Evolutionary conservation across 2,888 invertebrate species (phyloP).

Genomic region (Leptopilina myrica): DNA sequence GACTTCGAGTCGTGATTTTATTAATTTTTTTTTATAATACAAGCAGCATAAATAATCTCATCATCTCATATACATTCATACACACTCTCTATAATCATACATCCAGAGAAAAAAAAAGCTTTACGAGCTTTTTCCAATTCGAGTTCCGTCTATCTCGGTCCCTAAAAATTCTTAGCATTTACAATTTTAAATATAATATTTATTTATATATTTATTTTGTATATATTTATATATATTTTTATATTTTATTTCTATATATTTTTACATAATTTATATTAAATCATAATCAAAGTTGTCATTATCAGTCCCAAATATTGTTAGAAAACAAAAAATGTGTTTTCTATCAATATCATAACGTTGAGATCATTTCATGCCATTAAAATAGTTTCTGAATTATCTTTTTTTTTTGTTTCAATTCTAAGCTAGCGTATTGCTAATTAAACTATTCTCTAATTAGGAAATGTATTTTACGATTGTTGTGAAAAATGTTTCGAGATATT

Average conservation of each 20-base stretch:
- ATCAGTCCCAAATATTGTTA: slow-evolving; percentile 66
- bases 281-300: slow-evolving; percentile 63
- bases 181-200: slow-evolving; percentile 54
- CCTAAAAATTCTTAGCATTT: slow-evolving; percentile 48
- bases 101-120: slow-evolving; percentile 43
- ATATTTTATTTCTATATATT: slow-evolving; percentile 58
- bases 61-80: not conserved
- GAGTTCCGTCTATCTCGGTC: slow-evolving; percentile 49
- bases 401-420: slow-evolving; percentile 4
- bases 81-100: too few relatives aligned
- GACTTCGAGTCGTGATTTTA: not conserved
- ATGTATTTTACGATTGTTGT: not conserved
- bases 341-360: slow-evolving; percentile 68
- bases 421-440: slow-evolving; percentile 13
- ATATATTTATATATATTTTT: slow-evolving; percentile 52
- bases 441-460: slow-evolving; percentile 8
- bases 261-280: slow-evolving; percentile 63
- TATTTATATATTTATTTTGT: slow-evolving; percentile 54
- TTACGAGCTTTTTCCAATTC: slow-evolving; percentile 47
- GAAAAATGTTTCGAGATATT: slow-evolving; percentile 21
- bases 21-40: slow-evolving; percentile 3
- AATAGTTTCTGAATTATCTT: slow-evolving; percentile 35
- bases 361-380: slow-evolving; percentile 69
- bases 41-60: slow-evolving; percentile 33
- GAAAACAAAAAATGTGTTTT: slow-evolving; percentile 47